Conservation (phyloP, 1,140 invertebrate species). For the Sminthurides bifidus region DNA sequence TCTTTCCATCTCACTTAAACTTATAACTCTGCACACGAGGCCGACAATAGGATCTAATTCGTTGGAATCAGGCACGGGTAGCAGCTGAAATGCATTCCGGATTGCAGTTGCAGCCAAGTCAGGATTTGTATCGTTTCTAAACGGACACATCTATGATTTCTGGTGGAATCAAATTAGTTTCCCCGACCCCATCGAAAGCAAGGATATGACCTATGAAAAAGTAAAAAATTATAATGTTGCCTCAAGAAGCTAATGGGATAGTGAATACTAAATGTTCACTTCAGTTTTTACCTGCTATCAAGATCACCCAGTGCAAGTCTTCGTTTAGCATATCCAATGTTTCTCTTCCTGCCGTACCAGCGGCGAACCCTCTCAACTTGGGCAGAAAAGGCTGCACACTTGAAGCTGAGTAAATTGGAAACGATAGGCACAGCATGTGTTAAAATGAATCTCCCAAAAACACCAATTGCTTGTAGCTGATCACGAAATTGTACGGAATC, state of each 20-base stretch:
- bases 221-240: neutral
- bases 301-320: constrained; percentile 77
- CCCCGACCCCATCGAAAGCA: constrained; percentile 58
- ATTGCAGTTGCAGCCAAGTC: neutral
- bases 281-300: constrained; percentile 51
- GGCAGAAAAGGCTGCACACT: constrained; percentile 23
- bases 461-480: constrained; percentile 54
- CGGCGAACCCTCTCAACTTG: constrained; percentile 18
- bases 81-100: constrained; percentile 37
- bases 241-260: constrained; percentile 6
- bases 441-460: constrained; percentile 37
- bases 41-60: constrained; percentile 35
- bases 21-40: constrained; percentile 51
- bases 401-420: constrained; percentile 19
- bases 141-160: constrained; percentile 49
- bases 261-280: neutral
- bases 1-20: constrained; percentile 56
- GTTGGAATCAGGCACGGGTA: constrained; percentile 40
- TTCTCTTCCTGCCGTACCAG: constrained; percentile 9
- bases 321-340: constrained; percentile 55
- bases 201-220: constrained; percentile 44
- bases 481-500: constrained; percentile 56
- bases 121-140: too few relatives aligned
- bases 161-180: constrained; percentile 59
- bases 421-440: constrained; percentile 30